Evolutionary conservation across 2,113 vertebrate genomes (phyloP).

Genomic region (Oenanthe melanoleuca): DNA sequence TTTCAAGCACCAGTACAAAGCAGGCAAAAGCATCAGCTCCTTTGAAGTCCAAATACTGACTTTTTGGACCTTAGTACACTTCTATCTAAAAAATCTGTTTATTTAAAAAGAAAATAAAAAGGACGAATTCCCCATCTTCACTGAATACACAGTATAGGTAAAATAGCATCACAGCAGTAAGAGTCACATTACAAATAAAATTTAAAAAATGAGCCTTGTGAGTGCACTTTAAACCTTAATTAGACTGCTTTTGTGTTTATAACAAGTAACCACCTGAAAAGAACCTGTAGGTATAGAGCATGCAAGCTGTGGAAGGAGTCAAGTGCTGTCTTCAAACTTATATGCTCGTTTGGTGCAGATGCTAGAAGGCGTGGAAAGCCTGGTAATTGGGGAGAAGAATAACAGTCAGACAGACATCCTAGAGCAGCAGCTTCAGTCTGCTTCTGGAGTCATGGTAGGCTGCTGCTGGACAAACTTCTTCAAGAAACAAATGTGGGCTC

Average conservation of each 20-base stretch:
- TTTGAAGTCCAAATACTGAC: neutral
- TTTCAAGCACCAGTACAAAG: neutral
- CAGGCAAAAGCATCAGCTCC: neutral
- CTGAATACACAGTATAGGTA: neutral
- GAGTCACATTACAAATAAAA: neutral
- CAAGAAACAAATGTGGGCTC: neutral
- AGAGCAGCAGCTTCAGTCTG: neutral
- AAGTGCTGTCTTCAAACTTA: neutral
- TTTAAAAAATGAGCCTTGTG: accelerated
- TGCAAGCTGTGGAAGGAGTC: neutral
- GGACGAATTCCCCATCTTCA: accelerated
- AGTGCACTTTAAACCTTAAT: neutral
- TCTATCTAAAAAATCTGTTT: neutral
- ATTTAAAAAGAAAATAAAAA: neutral
- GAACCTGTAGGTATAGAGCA: neutral
- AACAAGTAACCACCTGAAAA: neutral
- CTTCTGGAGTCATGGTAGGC: neutral
- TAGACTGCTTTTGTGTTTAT: neutral
- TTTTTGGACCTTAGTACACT: neutral
- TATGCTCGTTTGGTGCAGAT: accelerated
- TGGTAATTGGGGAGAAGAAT: neutral
- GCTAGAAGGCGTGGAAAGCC: neutral
- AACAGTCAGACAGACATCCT: neutral
- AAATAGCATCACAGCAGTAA: neutral
- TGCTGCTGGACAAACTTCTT: neutral